Percentiles rank a stretch among this genome's conserved stretches.
Conservation (phyloP, 2,797 vertebrate species). For the Poliocrania exsul region DNA sequence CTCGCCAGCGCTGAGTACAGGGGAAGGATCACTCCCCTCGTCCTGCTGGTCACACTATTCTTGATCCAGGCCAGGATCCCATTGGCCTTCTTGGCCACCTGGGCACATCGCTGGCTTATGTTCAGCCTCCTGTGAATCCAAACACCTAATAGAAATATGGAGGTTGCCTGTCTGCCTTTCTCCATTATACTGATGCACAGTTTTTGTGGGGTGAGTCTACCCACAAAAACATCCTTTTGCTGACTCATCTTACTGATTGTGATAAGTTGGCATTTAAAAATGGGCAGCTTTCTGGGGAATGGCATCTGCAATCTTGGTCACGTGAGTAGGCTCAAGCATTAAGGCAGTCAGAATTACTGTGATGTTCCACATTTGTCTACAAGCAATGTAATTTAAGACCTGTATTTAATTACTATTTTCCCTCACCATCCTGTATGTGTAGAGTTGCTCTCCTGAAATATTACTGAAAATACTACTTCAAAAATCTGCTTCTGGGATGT, state of each 20-base stretch:
- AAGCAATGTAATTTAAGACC: neutral
- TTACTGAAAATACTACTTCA: neutral
- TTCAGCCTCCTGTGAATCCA: no score
- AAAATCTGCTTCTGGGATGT: neutral
- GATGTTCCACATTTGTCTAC: neutral
- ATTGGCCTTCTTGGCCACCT: no score
- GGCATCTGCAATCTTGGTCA: neutral
- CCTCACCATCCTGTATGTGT: neutral
- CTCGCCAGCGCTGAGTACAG: no score
- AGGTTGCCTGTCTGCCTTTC: neutral
- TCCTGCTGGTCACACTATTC: no score
- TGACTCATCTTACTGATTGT: neutral
- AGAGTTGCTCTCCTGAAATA: neutral
- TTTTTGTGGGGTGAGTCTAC: neutral
- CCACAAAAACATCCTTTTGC: neutral
- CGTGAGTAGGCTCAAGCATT: neutral
- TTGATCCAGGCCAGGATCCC: no score
- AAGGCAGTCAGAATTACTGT: neutral
- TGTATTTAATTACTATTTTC: neutral
- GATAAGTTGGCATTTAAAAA: neutral
- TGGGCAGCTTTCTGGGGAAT: neutral
- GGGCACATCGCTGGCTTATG: no score
- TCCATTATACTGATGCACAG: neutral
- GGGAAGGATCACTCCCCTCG: no score
- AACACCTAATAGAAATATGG: neutral